Evolutionary conservation across 37 sponge, comb jelly and placozoan genomes (phyloP).

Genomic region (Diacarnus erythraeanus): DNA sequence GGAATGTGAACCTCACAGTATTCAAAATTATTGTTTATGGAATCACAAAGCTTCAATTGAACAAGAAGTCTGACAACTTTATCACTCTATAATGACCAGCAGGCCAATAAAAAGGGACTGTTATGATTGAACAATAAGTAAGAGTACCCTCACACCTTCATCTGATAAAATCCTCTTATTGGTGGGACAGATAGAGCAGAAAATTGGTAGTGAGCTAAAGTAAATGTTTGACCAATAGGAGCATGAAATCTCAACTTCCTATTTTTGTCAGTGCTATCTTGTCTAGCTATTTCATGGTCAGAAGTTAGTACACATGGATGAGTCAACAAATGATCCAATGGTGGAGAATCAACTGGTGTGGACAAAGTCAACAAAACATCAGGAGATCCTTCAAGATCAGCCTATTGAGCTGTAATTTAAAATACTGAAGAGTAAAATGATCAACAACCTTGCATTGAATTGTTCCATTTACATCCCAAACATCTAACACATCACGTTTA

Average conservation of each 20-base stretch:
- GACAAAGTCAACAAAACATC: constrained; percentile 71
- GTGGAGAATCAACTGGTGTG: constrained; percentile 55
- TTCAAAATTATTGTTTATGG: constrained; percentile 86
- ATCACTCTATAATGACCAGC: constrained; percentile 42
- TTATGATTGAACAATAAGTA: not conserved
- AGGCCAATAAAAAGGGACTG: not conserved
- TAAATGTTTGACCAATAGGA: constrained; percentile 62
- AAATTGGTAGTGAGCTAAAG: constrained; percentile 70
- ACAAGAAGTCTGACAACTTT: constrained; percentile 62
- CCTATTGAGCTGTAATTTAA: constrained; percentile 22
- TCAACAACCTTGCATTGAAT: constrained; percentile 72
- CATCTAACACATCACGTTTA: constrained; percentile 40
- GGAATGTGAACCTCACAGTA: constrained; percentile 83
- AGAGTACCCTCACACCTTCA: constrained; percentile 81
- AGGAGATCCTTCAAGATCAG: constrained; percentile 85
- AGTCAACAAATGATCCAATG: constrained; percentile 58
- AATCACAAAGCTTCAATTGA: constrained; percentile 77
- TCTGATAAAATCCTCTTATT: constrained; percentile 88
- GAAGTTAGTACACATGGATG: constrained; percentile 84
- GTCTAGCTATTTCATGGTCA: constrained; percentile 11
- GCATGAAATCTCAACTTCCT: constrained; percentile 82
- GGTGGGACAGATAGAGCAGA: constrained; percentile 55
- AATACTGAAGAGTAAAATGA: not conserved
- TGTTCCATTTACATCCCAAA: constrained; percentile 78
- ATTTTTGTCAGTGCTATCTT: not conserved